A percentile compares a stretch with the other conserved stretches of the same genome.
These are phyloP conservation scores for Scaptodrosophila latifasciaeformis DNA, from an alignment of 2,888 invertebrate genomes.

Conservation along the genomic window DNA sequence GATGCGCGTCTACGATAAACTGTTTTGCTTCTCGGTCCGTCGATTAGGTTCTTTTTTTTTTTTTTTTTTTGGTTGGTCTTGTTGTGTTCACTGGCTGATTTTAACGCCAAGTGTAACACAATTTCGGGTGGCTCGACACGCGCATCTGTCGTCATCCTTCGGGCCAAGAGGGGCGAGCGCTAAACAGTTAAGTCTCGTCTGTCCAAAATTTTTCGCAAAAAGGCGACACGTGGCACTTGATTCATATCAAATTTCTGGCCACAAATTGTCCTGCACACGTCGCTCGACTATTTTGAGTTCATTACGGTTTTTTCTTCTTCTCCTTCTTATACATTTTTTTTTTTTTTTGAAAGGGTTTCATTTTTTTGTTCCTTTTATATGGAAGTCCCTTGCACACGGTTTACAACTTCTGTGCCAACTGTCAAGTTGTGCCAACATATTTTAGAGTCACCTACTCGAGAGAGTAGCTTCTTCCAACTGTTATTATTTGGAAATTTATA, in stretches of 20 bases:
- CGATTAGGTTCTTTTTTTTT: slow-evolving; percentile 42
- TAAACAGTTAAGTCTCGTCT: slow-evolving; percentile 2
- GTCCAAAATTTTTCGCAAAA: slow-evolving; percentile 35
- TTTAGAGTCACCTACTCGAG: slow-evolving; percentile 18
- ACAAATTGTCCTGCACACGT: slow-evolving; percentile 45
- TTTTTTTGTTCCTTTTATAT: no score
- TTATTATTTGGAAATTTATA: no score
- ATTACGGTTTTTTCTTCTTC: no score
- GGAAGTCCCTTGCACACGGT: no score
- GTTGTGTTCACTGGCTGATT: slow-evolving; percentile 39
- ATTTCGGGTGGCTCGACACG: slow-evolving; percentile 46
- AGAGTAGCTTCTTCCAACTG: no score
- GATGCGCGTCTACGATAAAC: slow-evolving; percentile 52
- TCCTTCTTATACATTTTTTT: no score
- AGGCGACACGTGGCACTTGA: slow-evolving; percentile 71
- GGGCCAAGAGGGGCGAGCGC: slow-evolving; percentile 6
- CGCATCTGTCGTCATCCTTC: slow-evolving; percentile 53
- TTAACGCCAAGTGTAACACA: slow-evolving; percentile 61
- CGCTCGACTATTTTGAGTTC: slow-evolving; percentile 43
- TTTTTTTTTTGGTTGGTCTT: slow-evolving; percentile 7
- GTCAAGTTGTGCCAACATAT: slow-evolving; percentile 46
- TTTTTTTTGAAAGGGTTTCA: no score
- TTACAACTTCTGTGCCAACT: slow-evolving; percentile 44
- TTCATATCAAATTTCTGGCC: slow-evolving; percentile 69
- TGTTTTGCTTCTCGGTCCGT: slow-evolving; percentile 40